Base-by-base conservation (phyloP, 1,140 invertebrate species). In the Pomacea maculata region DNA sequence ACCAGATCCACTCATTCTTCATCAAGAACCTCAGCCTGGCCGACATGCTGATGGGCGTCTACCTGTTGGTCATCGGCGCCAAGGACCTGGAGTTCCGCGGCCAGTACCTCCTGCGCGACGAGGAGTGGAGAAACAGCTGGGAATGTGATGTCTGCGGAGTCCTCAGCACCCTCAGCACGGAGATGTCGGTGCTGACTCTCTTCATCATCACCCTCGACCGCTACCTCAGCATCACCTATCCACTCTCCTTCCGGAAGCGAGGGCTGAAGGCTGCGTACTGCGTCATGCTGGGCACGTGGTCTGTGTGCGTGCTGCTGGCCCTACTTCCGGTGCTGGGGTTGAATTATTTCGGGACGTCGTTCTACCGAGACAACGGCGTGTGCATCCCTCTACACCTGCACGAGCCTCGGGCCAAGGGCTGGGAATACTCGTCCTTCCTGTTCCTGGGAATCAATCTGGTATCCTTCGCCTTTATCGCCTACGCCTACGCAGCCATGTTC, bases 41-140 rank as follows among this genome's bases (percentile, higher is more conserved):
- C 11, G 95, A 96, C 90, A 92, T 95, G 83, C 88, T 96, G 25
- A 96, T 96, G 95, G 95, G 95, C 1, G 88, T 96, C 71, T 96
- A 96, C 89, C 91, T 96, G 78, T 87, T 95, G 19, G 92, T 94
- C 73, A 95, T 96, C 83, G 95, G 94, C 10, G 88, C 93, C 57
- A 92, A 94, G 85, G 95, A 96, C 88, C 86, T 93, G 55, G 91
- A 92, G 74, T 95, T 93, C 86, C 90, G 95, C 29, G 93, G 93
- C 75, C 91, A 91, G 71, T 96, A 95, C 89, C 93, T 94, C 83
- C 86, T 90, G 80, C 91, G 94, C 78, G 94, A 95, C 4, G 91
- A 92, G 52, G 86, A 91, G 0, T 96, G 95, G 95, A 93, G 94
- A 85, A 93, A 93, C 10, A 95, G 95, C 3, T 94, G 93, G 93